Conservation (phyloP, 2,797 vertebrate genomes). For the Ctenopoma kingsleyae region DNA sequence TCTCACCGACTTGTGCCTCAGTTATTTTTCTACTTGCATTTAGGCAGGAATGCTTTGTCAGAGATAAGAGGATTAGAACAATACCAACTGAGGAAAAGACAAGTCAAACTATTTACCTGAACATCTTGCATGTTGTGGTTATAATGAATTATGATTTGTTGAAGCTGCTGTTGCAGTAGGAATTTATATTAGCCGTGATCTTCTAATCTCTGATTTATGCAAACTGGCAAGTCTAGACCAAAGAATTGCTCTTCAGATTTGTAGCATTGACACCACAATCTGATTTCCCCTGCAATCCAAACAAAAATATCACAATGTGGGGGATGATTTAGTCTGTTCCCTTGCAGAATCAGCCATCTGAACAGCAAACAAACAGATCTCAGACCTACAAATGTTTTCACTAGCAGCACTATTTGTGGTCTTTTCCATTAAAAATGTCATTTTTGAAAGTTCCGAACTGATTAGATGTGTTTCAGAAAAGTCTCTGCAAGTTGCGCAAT, state of each 20-base stretch:
- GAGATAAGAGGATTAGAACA: neutral
- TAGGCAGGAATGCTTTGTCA: neutral
- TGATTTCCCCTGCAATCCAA: conserved; percentile 6
- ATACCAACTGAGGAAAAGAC: neutral
- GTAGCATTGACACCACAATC: conserved; percentile 5
- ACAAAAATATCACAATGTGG: neutral
- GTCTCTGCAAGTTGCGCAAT: conserved; percentile 28
- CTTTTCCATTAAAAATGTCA: conserved; percentile 3
- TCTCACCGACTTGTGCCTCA: neutral
- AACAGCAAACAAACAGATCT: neutral
- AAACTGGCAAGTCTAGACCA: conserved; percentile 12
- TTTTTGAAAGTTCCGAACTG: conserved; percentile 11
- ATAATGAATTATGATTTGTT: neutral
- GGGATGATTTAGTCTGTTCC: conserved; percentile 4
- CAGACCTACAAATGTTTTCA: neutral
- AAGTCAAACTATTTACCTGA: neutral
- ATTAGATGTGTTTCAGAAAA: conserved; percentile 42
- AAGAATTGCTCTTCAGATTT: neutral
- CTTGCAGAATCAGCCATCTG: neutral
- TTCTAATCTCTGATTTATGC: neutral
- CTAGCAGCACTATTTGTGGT: neutral
- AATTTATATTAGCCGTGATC: neutral
- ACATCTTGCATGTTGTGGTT: neutral
- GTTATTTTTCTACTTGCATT: neutral
- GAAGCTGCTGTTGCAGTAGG: neutral